Base-by-base conservation (phyloP, 1,140 invertebrate genomes). In the Olivierus martensii region DNA sequence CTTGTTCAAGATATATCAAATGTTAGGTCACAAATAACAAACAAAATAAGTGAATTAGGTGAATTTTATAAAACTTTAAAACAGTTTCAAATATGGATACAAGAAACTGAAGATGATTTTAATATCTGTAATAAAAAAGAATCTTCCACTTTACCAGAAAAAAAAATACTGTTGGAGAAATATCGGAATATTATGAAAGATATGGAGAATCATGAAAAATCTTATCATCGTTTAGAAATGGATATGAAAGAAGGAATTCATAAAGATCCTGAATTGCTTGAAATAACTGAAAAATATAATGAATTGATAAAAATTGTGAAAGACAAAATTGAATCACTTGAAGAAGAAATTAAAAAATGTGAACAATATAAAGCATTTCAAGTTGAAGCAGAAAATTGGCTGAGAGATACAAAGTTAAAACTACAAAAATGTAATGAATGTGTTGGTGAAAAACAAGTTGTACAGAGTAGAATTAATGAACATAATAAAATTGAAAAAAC, bases 361-460 rank as follows among this genome's bases (percentile, higher is more conserved):
- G 88, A 93, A 60, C 78, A 82, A 57, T 93, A 89, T 66, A 83
- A 86, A 62, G 78, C 80, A 60, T 77, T 80, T 0, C 86, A 84
- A 57, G 81, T 83, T 54, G 82, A 82, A 60, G 82, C 87, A 57
- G 78, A 82, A 44, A 87, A 92, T 57, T 93, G 86, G 84, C 75
- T 95, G n/a, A 76, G 84, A 39, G 82, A 81, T 59, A 79, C 81
- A 4, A 80, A 86, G 64, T 76, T 88, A 15, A 80, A 86, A 53
- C 76, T 91, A 28, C 88, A 93, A 63, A 80, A 87, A 58, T 83
- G 84, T 58, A 80, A 82, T 18, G 82, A 88, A 62, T 80, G 82
- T 17, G 84, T 88, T 61, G 85, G 86, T 14, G 85, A 89, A 59
- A 81, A 84, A 61, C 76, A 79, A 37, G 76, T 78, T 44, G 79